These are phyloP conservation scores for Cynaeus angustus DNA, from an alignment of 2,888 invertebrate species.

Conservation along the genomic window DNA sequence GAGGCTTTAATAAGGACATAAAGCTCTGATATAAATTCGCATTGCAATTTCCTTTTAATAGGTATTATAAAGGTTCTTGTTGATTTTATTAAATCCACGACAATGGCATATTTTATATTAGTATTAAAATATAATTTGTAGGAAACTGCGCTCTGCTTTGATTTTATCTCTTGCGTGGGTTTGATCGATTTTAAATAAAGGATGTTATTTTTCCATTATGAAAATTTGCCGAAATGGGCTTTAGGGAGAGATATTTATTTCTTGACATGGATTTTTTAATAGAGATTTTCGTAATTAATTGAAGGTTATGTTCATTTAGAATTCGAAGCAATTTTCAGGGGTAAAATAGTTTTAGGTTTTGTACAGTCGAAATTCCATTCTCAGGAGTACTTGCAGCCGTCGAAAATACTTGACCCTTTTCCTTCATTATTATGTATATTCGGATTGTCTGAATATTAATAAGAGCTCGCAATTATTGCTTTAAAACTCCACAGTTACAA, in stretches of 20 bases:
- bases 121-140: conserved; percentile 15
- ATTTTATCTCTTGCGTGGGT: neutral
- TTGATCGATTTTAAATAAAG: conserved; percentile 14
- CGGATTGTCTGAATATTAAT: conserved; percentile 46
- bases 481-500: conserved; percentile 21
- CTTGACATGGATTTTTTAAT: too few relatives aligned
- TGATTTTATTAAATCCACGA: conserved; percentile 18
- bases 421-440: conserved; percentile 47
- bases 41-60: conserved; percentile 44
- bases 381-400: conserved; percentile 23
- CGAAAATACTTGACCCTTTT: conserved; percentile 40
- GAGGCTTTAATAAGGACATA: conserved; percentile 39
- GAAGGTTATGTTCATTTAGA: too few relatives aligned
- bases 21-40: conserved; percentile 39
- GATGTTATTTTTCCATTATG: conserved; percentile 10
- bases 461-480: conserved; percentile 25
- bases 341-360: conserved; percentile 34
- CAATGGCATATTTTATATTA: conserved; percentile 18
- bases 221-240: conserved; percentile 3
- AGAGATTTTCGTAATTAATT: too few relatives aligned
- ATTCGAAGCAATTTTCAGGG: conserved; percentile 23
- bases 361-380: conserved; percentile 22
- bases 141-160: conserved; percentile 5
- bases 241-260: conserved; percentile 13
- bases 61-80: conserved; percentile 24